phyloP scores from a whole-genome alignment of 2,888 invertebrate species.

The Catocala nupta region DNA sequence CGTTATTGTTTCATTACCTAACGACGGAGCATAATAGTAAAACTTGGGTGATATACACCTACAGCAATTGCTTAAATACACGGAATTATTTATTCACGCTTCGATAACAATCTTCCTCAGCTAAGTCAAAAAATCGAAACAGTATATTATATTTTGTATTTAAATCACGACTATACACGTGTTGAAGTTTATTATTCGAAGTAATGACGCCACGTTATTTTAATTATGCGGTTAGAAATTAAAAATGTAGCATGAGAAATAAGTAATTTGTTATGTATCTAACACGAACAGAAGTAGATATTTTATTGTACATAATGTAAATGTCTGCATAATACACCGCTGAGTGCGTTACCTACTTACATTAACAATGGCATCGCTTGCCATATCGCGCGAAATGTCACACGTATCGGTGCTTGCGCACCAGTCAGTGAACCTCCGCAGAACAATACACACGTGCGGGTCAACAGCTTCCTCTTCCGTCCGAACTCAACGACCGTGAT shows the following conservation, averaged over 20 bases:
- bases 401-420: constrained; percentile 65
- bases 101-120: constrained; percentile 20
- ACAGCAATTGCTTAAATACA: constrained; percentile 5
- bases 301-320: constrained; percentile 36
- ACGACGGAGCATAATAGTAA: not conserved
- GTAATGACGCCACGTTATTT: not conserved
- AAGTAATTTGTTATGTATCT: not conserved
- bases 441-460: constrained; percentile 74
- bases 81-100: constrained; percentile 27
- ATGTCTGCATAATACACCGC: constrained; percentile 54
- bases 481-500: constrained; percentile 43
- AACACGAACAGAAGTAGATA: constrained; percentile 10
- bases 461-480: constrained; percentile 75
- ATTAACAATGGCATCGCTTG: constrained; percentile 67
- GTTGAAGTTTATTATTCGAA: constrained; percentile 8
- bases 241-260: no score
- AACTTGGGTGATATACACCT: constrained; percentile 1
- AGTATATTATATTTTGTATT: constrained; percentile 21
- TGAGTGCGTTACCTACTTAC: constrained; percentile 57
- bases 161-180: constrained; percentile 14
- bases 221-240: no score
- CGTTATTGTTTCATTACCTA: not conserved
- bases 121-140: constrained; percentile 19
- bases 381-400: constrained; percentile 71
- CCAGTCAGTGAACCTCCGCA: constrained; percentile 77